Evolutionary conservation across 2,888 invertebrate species (phyloP).

Genomic region (Maniola hyperantus): DNA sequence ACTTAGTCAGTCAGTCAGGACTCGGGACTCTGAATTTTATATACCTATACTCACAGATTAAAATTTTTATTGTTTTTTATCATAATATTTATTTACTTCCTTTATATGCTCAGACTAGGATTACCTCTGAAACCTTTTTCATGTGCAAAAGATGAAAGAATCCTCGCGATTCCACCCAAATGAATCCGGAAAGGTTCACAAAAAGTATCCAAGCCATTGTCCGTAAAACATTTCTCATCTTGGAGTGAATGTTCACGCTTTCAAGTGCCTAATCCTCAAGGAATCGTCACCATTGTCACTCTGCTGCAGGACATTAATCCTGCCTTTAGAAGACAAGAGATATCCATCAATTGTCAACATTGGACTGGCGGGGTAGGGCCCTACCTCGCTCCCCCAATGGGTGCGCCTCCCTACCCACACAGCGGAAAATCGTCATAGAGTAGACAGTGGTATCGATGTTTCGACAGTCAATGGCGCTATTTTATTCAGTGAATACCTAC

Average conservation of each 20-base stretch:
- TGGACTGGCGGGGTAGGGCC: slow-evolving; percentile 66
- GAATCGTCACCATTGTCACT: slow-evolving; percentile 69
- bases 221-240: slow-evolving; percentile 43
- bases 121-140: background rate
- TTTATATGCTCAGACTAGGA: too few relatives aligned
- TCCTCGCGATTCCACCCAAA: slow-evolving; percentile 21
- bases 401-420: slow-evolving; percentile 59
- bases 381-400: slow-evolving; percentile 52
- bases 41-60: too few relatives aligned
- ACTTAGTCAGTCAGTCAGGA: too few relatives aligned
- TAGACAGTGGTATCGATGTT: slow-evolving; percentile 38
- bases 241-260: slow-evolving; percentile 48
- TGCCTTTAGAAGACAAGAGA: slow-evolving; percentile 80
- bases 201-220: slow-evolving; percentile 37
- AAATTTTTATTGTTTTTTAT: too few relatives aligned
- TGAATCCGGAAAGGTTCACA: slow-evolving; percentile 30
- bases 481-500: background rate
- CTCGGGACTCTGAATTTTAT: too few relatives aligned
- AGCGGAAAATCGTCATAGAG: slow-evolving; percentile 59
- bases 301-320: slow-evolving; percentile 74
- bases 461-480: background rate
- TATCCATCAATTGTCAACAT: slow-evolving; percentile 83
- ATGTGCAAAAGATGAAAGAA: slow-evolving; percentile 5
- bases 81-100: too few relatives aligned
- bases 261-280: slow-evolving; percentile 67